phyloP scores from a whole-genome alignment of 2,797 vertebrate genomes.

The Cryptoprocta ferox region DNA sequence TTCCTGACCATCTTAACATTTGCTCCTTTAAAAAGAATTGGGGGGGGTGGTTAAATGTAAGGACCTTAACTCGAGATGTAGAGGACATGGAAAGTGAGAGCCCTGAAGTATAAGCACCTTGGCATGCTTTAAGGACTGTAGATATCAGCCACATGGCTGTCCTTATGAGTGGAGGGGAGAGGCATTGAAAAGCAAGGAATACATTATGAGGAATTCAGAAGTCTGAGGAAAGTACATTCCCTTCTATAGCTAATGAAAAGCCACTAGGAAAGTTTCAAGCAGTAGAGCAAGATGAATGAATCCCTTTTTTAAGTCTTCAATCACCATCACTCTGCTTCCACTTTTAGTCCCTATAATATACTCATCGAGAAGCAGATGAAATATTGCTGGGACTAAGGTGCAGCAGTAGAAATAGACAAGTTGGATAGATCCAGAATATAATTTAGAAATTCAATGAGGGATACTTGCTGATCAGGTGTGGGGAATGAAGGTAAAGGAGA shows the following conservation, averaged over 20 bases:
- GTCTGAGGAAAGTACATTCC: background rate
- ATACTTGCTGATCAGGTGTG: background rate
- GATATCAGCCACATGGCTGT: no score
- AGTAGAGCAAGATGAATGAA: background rate
- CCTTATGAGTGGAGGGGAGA: background rate
- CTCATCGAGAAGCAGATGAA: background rate
- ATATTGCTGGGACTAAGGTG: background rate
- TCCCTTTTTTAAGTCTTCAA: background rate
- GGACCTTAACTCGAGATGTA: background rate
- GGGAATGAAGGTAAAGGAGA: background rate
- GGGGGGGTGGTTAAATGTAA: background rate
- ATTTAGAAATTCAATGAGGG: background rate
- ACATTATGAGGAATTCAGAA: background rate
- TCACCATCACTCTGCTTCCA: no score
- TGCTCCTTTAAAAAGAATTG: no score
- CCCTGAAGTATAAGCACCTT: background rate
- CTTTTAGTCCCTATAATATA: background rate
- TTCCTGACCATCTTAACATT: no score
- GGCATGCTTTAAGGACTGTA: background rate
- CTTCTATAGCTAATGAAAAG: background rate
- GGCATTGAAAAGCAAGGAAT: background rate
- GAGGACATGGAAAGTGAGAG: background rate
- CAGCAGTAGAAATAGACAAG: background rate
- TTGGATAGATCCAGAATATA: background rate
- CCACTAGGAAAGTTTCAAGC: background rate